Base-by-base conservation (phyloP, 2,888 invertebrate genomes). In the Athalia rosae region DNA sequence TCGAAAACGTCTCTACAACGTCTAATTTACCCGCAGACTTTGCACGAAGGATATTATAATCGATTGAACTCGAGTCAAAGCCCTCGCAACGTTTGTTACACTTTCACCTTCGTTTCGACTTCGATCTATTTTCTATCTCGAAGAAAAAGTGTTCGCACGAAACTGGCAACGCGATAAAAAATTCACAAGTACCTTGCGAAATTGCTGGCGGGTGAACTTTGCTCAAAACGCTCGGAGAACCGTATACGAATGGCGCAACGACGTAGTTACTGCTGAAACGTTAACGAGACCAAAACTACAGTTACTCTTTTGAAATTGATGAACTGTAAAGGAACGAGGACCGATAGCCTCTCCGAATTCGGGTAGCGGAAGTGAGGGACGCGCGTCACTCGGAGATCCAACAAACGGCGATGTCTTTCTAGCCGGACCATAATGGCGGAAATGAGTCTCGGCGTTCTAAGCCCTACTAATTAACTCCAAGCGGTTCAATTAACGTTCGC, bases 401-500 rank as follows among this genome's bases (percentile, higher is more conserved):
- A 4, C 45, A 8, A 4, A 71, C 56, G 8, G 47, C 71, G 71
- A 58, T 45, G 56, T 71, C 71, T 56, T 56, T 13, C 45, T n/a
- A 13, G 58, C 41, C 71, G 71, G 71, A 43, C 58, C 58, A 58
- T 71, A 71, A 71, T 71, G 74, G 28, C 74, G 62, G 61, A 74
- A 13, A 74, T 50, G 74, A 71, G 58, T 71, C 71, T 15, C 48
- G 47, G 61, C 48, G 4, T 48, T n/a, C 43, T 41, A 50, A 74
- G 59, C 61, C 48, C n/a, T 59, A 61, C 41, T 74, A 47, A 61
- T 74, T 50, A 74, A 74, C 48, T 62, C 50, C 7, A 74, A 61
- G 74, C 28, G 61, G 50, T 62, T 74, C 74, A 74, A 74, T 74
- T 61, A 74, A 61, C 47, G 59, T 61, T 61, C 28, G 74, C 13